Evolutionary conservation across 2,797 vertebrate species (phyloP).

Genomic region (Echiichthys vipera): DNA sequence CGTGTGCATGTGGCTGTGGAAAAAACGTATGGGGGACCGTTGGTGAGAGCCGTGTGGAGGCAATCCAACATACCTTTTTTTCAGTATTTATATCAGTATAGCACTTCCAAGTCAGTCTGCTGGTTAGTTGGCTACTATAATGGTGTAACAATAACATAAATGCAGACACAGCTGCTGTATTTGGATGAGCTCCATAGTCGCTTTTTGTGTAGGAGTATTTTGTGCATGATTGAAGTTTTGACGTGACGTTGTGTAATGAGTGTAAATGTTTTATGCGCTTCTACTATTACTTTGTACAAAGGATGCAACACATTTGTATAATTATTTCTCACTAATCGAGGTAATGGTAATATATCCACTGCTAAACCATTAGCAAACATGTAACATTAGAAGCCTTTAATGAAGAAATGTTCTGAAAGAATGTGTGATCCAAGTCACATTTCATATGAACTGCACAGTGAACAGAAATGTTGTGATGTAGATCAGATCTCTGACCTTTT

Average conservation of each 20-base stretch:
- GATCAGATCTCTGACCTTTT: neutral
- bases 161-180: neutral
- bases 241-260: neutral
- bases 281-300: neutral
- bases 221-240: neutral
- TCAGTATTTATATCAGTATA: too few species aligned
- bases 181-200: neutral
- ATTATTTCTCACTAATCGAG: neutral
- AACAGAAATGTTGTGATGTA: conserved; percentile 2
- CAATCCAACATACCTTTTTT: too few species aligned
- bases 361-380: neutral
- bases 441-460: neutral
- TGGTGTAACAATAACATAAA: neutral
- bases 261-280: conserved; percentile 8
- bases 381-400: neutral
- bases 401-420: neutral
- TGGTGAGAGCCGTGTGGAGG: too few species aligned
- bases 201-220: neutral
- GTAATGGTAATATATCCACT: neutral
- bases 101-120: too few species aligned
- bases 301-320: neutral
- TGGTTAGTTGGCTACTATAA: too few species aligned
- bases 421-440: neutral
- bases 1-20: too few species aligned
- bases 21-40: too few species aligned